Evolutionary conservation across 2,113 vertebrate genomes (phyloP).

Genomic region (Columbina picui): DNA sequence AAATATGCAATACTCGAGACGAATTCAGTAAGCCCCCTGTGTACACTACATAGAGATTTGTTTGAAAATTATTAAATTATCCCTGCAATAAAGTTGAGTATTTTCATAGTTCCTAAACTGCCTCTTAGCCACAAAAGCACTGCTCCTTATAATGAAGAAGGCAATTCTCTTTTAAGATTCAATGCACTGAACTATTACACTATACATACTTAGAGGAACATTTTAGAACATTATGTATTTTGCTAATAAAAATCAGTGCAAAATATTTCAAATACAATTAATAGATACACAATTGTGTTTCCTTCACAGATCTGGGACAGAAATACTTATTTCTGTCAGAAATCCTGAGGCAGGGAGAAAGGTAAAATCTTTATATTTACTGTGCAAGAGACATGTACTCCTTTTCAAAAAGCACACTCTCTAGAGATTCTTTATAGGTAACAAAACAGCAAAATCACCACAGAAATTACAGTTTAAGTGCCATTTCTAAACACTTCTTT

Average conservation of each 20-base stretch:
- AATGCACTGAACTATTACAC: not conserved
- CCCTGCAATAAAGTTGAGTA: not conserved
- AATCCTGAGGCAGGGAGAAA: not conserved
- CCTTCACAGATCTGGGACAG: not conserved
- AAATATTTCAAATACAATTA: not conserved
- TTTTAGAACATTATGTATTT: not conserved
- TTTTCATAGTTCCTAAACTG: not conserved
- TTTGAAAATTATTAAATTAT: not conserved
- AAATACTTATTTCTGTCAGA: not conserved
- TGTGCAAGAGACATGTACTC: not conserved
- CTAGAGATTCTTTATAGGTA: not conserved
- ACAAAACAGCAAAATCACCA: not conserved
- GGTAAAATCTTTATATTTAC: not conserved
- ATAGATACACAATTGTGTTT: not conserved
- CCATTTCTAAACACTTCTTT: not conserved
- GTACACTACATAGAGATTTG: not conserved
- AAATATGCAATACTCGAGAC: not conserved
- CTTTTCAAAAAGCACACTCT: not conserved
- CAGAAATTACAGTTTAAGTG: not conserved
- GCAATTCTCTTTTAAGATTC: not conserved
- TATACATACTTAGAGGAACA: not conserved
- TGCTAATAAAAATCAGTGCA: not conserved
- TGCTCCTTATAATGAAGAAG: not conserved
- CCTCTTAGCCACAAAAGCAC: not conserved
- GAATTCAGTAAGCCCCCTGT: not conserved